phyloP scores from a whole-genome alignment of 1,140 invertebrate genomes.

The Cherax quadricarinatus region DNA sequence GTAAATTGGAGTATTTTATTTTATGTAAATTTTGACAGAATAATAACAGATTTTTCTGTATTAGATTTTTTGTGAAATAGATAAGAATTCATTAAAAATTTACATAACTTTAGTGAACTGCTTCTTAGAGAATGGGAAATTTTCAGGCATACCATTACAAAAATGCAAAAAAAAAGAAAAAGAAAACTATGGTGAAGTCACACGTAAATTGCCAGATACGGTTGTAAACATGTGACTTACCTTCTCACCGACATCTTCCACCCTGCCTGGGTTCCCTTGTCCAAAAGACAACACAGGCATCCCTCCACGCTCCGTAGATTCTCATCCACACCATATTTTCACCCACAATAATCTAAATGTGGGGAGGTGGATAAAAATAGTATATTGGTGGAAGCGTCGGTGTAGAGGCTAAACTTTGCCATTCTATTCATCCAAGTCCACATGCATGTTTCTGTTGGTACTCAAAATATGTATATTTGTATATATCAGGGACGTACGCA shows the following conservation, averaged over 20 bases:
- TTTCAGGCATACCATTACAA: too few species aligned
- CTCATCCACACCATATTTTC: slow-evolving; percentile 25
- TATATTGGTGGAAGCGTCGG: slow-evolving; percentile 5
- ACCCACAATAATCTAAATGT: neutral
- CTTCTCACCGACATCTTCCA: neutral
- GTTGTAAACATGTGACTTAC: neutral
- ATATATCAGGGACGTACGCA: neutral
- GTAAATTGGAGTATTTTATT: too few species aligned
- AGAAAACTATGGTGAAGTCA: neutral
- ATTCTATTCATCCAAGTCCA: neutral
- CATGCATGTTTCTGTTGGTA: slow-evolving; percentile 18
- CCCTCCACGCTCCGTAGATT: slow-evolving; percentile 2
- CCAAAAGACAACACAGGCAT: slow-evolving; percentile 27
- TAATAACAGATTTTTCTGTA: too few species aligned
- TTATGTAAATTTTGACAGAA: too few species aligned
- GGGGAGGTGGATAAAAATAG: neutral
- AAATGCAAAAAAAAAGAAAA: too few species aligned
- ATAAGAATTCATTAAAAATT: too few species aligned
- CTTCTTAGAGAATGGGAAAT: too few species aligned
- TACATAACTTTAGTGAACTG: too few species aligned
- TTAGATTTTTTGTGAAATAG: too few species aligned
- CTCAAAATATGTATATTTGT: neutral
- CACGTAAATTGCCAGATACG: neutral
- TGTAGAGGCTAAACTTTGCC: neutral
- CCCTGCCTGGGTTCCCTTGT: neutral